Evolutionary conservation across 2,797 vertebrate species (phyloP).

Genomic region (Rhinichthys osculus): DNA sequence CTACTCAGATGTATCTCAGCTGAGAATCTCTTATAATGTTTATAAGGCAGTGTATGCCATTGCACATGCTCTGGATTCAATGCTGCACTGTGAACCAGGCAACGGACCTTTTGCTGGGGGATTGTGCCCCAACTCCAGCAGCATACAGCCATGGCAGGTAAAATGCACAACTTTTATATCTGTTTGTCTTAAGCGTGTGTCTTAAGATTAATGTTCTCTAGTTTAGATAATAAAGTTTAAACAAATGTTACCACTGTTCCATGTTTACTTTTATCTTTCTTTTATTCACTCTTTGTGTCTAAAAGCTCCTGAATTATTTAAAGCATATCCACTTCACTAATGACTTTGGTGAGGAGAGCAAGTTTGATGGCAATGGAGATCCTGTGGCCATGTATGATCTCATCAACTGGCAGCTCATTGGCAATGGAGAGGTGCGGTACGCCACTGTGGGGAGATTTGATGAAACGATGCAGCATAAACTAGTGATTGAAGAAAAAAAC

Average conservation of each 20-base stretch:
- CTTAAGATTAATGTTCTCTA: not conserved
- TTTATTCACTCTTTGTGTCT: not conserved
- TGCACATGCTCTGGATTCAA: constrained; percentile 72
- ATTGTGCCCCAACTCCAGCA: constrained; percentile 69
- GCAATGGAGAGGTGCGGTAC: constrained; percentile 70
- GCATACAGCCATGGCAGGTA: constrained; percentile 80
- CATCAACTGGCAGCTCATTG: constrained; percentile 79
- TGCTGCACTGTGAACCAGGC: constrained; percentile 73
- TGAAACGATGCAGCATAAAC: constrained; percentile 67
- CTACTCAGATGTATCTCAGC: constrained; percentile 83
- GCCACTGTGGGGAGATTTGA: constrained; percentile 80
- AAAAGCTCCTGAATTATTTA: constrained; percentile 80
- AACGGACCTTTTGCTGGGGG: constrained; percentile 67
- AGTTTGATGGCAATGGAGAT: constrained; percentile 82
- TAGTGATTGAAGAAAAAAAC: constrained; percentile 72
- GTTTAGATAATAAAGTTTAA: not conserved
- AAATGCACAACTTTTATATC: not conserved
- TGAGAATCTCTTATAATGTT: constrained; percentile 85
- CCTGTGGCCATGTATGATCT: constrained; percentile 81
- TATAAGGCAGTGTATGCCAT: constrained; percentile 82
- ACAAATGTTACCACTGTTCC: not conserved
- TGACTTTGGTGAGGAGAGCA: constrained; percentile 76
- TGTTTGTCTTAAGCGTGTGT: not conserved
- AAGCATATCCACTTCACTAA: constrained; percentile 75
- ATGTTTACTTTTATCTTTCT: not conserved